Percentiles rank a stretch among this genome's conserved stretches.
Conservation (phyloP, 2,888 invertebrate species). For the Meghimatium bilineatum region DNA sequence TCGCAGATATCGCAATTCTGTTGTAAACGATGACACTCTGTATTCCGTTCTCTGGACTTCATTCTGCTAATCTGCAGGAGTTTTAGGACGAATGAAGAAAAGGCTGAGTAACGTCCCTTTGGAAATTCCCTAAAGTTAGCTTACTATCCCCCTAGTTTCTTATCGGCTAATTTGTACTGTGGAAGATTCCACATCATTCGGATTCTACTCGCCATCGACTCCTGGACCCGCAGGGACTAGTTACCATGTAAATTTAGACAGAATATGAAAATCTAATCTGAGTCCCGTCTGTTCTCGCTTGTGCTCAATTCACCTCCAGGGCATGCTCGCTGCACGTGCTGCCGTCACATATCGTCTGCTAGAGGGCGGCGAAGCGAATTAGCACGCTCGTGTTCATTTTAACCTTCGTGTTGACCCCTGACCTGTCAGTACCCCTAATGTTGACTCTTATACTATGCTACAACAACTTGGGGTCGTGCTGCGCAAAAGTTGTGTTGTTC, state of each 20-base stretch:
- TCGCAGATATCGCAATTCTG: no score
- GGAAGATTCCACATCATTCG: neutral
- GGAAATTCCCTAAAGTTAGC: no score
- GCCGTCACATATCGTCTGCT: constrained; percentile 34
- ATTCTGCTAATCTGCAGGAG: no score
- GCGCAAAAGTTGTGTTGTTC: neutral
- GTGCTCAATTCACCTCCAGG: constrained; percentile 29
- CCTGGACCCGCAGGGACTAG: constrained; percentile 22
- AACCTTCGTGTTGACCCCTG: constrained; percentile 37
- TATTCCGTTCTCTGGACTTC: no score
- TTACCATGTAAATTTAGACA: constrained; percentile 47
- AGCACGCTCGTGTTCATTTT: constrained; percentile 28
- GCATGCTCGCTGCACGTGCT: constrained; percentile 29
- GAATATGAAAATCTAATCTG: constrained; percentile 47
- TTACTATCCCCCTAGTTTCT: neutral
- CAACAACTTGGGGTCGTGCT: neutral
- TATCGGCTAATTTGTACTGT: neutral
- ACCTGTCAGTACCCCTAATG: neutral
- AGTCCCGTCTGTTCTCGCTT: constrained; percentile 37
- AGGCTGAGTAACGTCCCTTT: no score
- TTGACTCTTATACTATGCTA: neutral
- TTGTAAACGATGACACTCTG: neutral
- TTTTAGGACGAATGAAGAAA: no score
- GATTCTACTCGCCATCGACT: neutral
- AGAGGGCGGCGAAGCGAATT: constrained; percentile 36